Base-by-base conservation (phyloP, 2,797 vertebrate genomes). In the Crenuchus spilurus region DNA sequence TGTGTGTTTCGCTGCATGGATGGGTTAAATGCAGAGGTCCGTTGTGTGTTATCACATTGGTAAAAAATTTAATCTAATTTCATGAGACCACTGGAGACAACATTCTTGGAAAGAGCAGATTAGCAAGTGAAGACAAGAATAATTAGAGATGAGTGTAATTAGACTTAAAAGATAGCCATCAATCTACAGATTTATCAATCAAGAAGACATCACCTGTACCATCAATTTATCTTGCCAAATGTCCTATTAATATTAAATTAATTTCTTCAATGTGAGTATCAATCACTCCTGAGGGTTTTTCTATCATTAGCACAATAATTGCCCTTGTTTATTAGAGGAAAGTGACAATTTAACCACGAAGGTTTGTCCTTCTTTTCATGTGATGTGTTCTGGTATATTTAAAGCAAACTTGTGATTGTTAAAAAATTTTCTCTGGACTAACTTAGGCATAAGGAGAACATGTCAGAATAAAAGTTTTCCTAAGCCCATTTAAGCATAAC, bases 161-260 rank as follows among this genome's bases (percentile, higher is more conserved):
- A 66, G 13, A 48, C 26, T 41, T 81, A 89, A 84, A 88, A 85
- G 87, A 86, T 86, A 86, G 82, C 86, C 89, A 90, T 91, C 90
- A 89, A 89, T 90, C 89, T 87, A 78, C 74, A 85, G 79, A 84
- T 86, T 72, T 88, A 91, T 90, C 89, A 91, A 88, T 91, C 90
- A 89, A 80, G 85, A 84, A 81, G 84, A 89, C 86, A 87, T 80
- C 85, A 85, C 85, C 83, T 84, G 79, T 83, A 78, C 86, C 86
- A 87, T 89, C 88, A 91, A 92, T 93, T 92, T 91, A 91, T 92
- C 91, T 92, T 90, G 86, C 90, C 89, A 88, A 88, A 89, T 88
- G 85, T 84, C 89, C 88, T 90, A 90, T 92, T 92, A 92, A 91
- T 91, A 92, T 90, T 87, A 89, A 88, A 91, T 92, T 91, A 90